These are phyloP conservation scores for Crenuchus spilurus DNA, from an alignment of 2,797 vertebrate species.

Conservation along the genomic window DNA sequence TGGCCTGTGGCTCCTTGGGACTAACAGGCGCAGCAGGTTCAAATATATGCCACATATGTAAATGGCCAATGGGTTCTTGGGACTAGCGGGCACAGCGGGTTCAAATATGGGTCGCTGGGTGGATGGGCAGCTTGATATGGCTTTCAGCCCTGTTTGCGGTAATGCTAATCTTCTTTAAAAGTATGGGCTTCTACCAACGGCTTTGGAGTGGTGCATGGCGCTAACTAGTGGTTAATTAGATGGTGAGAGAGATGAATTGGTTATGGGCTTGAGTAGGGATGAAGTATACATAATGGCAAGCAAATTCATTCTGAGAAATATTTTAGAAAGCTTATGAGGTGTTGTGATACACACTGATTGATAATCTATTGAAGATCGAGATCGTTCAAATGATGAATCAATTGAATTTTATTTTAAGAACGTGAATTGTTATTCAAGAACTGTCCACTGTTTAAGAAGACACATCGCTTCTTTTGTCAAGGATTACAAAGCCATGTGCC, in stretches of 20 bases:
- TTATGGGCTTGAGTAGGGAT: not conserved
- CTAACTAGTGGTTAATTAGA: not conserved
- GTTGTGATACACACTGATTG: too few relatives aligned
- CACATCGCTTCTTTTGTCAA: not conserved
- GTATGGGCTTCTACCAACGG: not conserved
- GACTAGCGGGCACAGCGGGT: not conserved
- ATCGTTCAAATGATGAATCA: too few relatives aligned
- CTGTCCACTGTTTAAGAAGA: not conserved
- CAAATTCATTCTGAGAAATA: too few relatives aligned
- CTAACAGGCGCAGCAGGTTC: not conserved
- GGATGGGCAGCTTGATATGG: not conserved
- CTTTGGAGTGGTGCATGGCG: not conserved
- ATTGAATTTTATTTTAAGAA: too few relatives aligned
- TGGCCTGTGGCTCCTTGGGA: not conserved
- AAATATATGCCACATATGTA: not conserved
- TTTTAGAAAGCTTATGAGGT: too few relatives aligned
- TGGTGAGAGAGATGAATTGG: not conserved
- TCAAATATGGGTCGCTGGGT: slow-evolving; percentile 25
- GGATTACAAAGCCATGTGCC: not conserved
- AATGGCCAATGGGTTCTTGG: not conserved
- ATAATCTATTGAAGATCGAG: too few relatives aligned
- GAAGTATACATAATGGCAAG: too few relatives aligned
- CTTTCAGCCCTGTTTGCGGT: not conserved
- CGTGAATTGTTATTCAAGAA: not conserved
- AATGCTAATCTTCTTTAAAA: slow-evolving; percentile 28